Evolutionary conservation across 2,888 invertebrate genomes (phyloP), one percentile per base, ranked within the genome.

Genomic region (Danaus chrysippus): DNA sequence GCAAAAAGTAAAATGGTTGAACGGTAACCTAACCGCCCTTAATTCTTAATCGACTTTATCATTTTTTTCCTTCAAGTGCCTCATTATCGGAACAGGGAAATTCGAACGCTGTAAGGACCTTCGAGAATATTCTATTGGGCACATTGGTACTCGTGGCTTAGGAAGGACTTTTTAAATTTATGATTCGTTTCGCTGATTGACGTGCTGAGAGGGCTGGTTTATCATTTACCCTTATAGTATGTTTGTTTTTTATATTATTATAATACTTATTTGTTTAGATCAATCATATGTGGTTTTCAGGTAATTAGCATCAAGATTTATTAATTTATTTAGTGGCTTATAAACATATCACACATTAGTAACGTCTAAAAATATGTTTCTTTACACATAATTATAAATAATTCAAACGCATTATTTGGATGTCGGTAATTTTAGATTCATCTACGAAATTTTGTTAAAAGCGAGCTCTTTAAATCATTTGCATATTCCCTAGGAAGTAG

Each of bases 41-140:
- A 64, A 60, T 64, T 63, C 60, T 64, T 71, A 70, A 73, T 72
- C 71, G 70, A 71, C 67, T 68, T 69, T 71, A 68, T 69, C 68
- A 63, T 66, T 57, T 64, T 62, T 67, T 49, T 11, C 62, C 59
- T 61, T 65, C 65, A 67, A 70, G 66, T 57, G 62, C 65, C 68
- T 71, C 69, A 71, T 72, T 73, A 70, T 62, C 59, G 67, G 63
- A 68, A 68, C 66, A 62, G 60, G 62, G 62, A 62, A 65, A 62
- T 62, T 67, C 58, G 60, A 67, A 62, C 60, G 58, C 60, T 55
- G 52, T 59, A 42, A 67, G 59, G 41, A 49, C 54, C 54, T 58
- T 59, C 60, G 64, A 62, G 64, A 62, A 58, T 60, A 52, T 64
- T 66, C 62, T 60, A 64, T 64, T 67, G 66, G 56, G 41, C 59